Evolutionary conservation across 1,140 invertebrate species (phyloP).

Genomic region (Drosophila pallidifrons): DNA sequence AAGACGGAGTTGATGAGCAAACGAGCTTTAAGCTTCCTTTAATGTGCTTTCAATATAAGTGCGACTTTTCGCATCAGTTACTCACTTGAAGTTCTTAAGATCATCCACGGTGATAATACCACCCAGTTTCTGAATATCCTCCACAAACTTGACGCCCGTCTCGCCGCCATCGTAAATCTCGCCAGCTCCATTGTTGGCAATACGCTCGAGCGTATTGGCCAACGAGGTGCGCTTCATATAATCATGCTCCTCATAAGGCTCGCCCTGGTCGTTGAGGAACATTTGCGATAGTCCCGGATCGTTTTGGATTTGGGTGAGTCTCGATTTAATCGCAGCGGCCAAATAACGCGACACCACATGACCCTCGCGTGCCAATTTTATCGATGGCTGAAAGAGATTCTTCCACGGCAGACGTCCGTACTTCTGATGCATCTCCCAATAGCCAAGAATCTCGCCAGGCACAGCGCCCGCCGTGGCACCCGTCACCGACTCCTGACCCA

Average conservation of each 20-base stretch:
- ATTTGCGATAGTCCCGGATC: constrained; percentile 88
- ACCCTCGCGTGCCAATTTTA: constrained; percentile 90
- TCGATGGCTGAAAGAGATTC: constrained; percentile 92
- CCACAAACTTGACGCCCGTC: constrained; percentile 88
- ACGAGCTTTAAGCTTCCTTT: too few relatives aligned
- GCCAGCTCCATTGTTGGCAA: constrained; percentile 88
- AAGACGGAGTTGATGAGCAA: too few relatives aligned
- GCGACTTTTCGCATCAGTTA: background rate
- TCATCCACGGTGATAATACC: constrained; percentile 93
- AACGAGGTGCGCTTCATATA: constrained; percentile 89
- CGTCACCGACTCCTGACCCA: constrained; percentile 78
- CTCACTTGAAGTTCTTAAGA: constrained; percentile 87
- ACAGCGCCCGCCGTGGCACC: constrained; percentile 92
- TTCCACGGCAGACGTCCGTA: constrained; percentile 94
- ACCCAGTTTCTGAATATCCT: constrained; percentile 89
- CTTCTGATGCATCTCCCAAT: constrained; percentile 91
- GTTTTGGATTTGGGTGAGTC: constrained; percentile 86
- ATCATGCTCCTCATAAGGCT: constrained; percentile 89
- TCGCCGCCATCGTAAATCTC: constrained; percentile 90
- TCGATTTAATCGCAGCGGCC: constrained; percentile 87
- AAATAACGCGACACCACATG: constrained; percentile 91
- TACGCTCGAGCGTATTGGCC: constrained; percentile 90
- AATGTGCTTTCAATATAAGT: too few relatives aligned
- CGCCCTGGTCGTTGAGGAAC: constrained; percentile 88
- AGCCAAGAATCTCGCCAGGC: constrained; percentile 96